Evolutionary conservation across 1,140 invertebrate genomes (phyloP), one percentile per base, ranked within the genome.

Genomic region (Popillia japonica): DNA sequence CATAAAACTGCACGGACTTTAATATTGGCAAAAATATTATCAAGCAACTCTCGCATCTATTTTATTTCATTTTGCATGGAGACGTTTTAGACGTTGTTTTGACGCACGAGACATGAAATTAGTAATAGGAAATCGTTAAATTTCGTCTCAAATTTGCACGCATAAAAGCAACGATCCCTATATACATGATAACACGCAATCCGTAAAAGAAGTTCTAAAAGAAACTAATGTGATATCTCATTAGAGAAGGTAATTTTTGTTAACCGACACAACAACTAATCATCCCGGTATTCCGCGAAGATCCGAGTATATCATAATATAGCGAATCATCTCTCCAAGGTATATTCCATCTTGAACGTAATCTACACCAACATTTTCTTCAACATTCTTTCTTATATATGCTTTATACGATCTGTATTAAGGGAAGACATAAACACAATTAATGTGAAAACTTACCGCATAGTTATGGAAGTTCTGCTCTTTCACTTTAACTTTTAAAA

Each of bases 391-490:
- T 2, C 40, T 11, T 14, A 77, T 23, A 9, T 23, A 40, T n/a
- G n/a, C n/a, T n/a, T n/a, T n/a, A n/a, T n/a, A n/a, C n/a, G n/a
- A n/a, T n/a, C n/a, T n/a, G n/a, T n/a, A n/a, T n/a, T n/a, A 20
- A 76, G 34, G 20, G 11, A 40, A 73, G 10, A 73, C 27, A 42
- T 73, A 42, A 23, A 75, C 17, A 55, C 20, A 78, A 79, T 75
- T 79, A 81, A 79, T 78, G 78, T 78, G 78, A 81, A 81, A 80
- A 85, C 84, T 86, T 86, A 91, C 89, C 82, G 90, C 89, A 81
- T 91, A 93, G 59, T 91, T 89, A 14, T 88, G 87, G 22, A 84
- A 82, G 1, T 83, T 82, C 80, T 89, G 90, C 83, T 93, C 92
- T 0, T 85, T 88, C n/a, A 93, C 85, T 76, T 89, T 88, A 0